phyloP scores from a whole-genome alignment of 2,113 vertebrate species.

The Coryphaenoides rupestris region DNA sequence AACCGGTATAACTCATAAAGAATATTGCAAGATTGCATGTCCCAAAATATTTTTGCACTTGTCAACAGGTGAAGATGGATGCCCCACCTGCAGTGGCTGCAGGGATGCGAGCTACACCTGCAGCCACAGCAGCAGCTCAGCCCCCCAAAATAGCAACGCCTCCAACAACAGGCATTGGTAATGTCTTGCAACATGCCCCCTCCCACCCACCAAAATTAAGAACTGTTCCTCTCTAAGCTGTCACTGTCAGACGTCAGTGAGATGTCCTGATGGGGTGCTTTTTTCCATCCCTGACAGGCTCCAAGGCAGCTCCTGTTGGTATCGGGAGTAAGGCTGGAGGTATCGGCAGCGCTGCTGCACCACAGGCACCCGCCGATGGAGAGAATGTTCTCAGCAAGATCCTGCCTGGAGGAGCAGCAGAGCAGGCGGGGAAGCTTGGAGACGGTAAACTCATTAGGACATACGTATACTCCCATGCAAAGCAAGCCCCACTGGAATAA shows the following conservation, averaged over 20 bases:
- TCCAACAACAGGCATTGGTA: constrained; percentile 82
- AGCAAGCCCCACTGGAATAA: not conserved
- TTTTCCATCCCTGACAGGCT: constrained; percentile 65
- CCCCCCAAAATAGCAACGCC: constrained; percentile 77
- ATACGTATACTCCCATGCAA: not conserved
- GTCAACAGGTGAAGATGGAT: constrained; percentile 77
- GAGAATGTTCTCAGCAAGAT: constrained; percentile 94
- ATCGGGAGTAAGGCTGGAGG: constrained; percentile 75
- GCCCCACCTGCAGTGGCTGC: constrained; percentile 60
- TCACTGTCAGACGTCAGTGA: no score
- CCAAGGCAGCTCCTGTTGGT: constrained; percentile 77
- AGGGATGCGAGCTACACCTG: constrained; percentile 76
- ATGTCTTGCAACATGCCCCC: constrained; percentile 32
- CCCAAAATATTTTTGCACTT: constrained; percentile 18
- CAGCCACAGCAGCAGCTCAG: constrained; percentile 66
- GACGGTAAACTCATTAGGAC: constrained; percentile 77
- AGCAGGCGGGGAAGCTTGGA: constrained; percentile 97
- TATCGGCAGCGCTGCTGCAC: constrained; percentile 63
- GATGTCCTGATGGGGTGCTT: constrained; percentile 4
- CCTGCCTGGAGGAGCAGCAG: constrained; percentile 89
- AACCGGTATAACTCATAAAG: no score
- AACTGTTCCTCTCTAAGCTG: no score
- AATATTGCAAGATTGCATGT: not conserved
- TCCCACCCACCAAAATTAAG: not conserved
- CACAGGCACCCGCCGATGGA: constrained; percentile 80